Evolutionary conservation across 1,140 invertebrate genomes (phyloP), one percentile per base, ranked within the genome.

Genomic region (Euwallacea similis): DNA sequence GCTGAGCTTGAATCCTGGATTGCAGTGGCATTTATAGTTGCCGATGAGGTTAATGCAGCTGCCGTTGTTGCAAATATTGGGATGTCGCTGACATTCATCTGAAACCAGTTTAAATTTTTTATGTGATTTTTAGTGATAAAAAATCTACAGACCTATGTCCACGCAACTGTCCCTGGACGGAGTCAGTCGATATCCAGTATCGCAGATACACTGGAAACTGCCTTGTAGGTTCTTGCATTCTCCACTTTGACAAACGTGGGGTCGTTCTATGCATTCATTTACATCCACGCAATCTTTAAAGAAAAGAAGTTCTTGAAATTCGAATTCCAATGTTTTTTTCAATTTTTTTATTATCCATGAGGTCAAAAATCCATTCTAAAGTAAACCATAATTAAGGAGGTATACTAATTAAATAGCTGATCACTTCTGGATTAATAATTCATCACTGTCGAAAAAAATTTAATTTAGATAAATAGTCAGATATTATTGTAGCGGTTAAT

Each of bases 31-130:
- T 66, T 88, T 86, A 82, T 92, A 95, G 10, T 87, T 88, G 4
- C 92, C 92, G 54, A 89, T 83, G 6, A 87, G 86, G 79, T 94
- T 94, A 21, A 93, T 83, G 79, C 94, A 96, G 0, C 90, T 92
- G n/a, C 92, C 93, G 80, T 93, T 92, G 75, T 90, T 90, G 77
- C 91, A 93, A 56, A 92, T 87, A 73, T 87, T 88, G 0, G 87
- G 87, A 81, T 88, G 88, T 9, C 88, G 81, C 76, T 86, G 86
- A 79, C 92, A 94, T 81, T 94, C 92, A 77, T 94, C 90, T 72
- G 21, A 33, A 33, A 33, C 4, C 21, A 1, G 21, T 33, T 33
- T 33, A 33, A 33, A 33, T 33, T 33, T 33, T 33, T 33, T 33
- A 33, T 33, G 21, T 33, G 21, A 4, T 33, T 33, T 33, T 33